Conservation (phyloP, 1,140 invertebrate species). For the Dendrolimus kikuchii region DNA sequence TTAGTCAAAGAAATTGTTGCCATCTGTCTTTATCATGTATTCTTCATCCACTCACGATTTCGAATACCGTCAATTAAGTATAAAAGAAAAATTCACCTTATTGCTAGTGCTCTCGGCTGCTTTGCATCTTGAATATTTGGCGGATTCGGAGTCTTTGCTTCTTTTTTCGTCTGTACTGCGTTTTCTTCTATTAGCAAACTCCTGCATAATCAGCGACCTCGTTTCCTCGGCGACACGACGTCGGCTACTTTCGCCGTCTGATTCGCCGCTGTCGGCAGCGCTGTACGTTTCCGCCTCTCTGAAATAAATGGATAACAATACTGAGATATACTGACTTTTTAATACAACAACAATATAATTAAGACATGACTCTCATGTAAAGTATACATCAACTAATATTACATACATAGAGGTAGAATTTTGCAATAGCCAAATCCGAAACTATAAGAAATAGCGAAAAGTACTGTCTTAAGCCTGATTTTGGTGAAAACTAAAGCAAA, state of each 20-base stretch:
- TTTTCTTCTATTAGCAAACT: slow-evolving; percentile 77
- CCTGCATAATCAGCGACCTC: slow-evolving; percentile 76
- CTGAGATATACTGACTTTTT: not conserved
- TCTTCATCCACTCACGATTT: too few relatives aligned
- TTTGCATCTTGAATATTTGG: slow-evolving; percentile 59
- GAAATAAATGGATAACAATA: not conserved
- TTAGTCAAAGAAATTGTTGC: too few relatives aligned
- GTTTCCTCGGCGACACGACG: slow-evolving; percentile 74
- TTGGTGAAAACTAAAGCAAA: too few relatives aligned
- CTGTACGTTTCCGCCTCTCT: slow-evolving; percentile 47
- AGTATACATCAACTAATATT: too few relatives aligned
- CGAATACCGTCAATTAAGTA: too few relatives aligned
- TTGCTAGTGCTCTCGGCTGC: slow-evolving; percentile 77
- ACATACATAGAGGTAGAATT: too few relatives aligned
- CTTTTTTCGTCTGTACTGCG: slow-evolving; percentile 31
- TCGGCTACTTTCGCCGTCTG: slow-evolving; percentile 60
- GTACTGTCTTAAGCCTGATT: too few relatives aligned
- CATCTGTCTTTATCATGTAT: too few relatives aligned
- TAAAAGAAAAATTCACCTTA: slow-evolving; percentile 72
- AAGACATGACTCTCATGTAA: too few relatives aligned
- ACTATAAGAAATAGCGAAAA: too few relatives aligned
- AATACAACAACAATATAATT: too few relatives aligned
- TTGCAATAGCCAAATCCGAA: too few relatives aligned
- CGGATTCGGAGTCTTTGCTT: slow-evolving; percentile 32
- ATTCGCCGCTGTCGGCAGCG: slow-evolving; percentile 45